phyloP scores from a whole-genome alignment of 2,113 vertebrate genomes.

The Rhipidura dahli region DNA sequence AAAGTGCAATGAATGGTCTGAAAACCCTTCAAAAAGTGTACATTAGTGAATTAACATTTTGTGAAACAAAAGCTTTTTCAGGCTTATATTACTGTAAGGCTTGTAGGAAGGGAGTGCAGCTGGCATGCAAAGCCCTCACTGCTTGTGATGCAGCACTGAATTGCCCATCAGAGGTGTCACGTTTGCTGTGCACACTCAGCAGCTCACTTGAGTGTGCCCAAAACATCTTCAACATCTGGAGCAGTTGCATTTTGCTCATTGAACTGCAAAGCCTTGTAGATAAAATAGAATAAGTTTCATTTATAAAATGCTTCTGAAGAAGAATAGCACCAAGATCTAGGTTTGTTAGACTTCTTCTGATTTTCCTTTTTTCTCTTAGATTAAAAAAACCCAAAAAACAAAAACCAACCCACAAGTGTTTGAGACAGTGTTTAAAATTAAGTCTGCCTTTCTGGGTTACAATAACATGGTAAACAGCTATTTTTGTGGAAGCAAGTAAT shows the following conservation, averaged over 20 bases:
- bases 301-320: neutral
- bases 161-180: too few relatives aligned
- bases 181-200: neutral
- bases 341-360: neutral
- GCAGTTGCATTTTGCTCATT: neutral
- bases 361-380: neutral
- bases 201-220: neutral
- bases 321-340: neutral
- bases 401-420: accelerated
- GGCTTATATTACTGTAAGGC: neutral
- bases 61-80: neutral
- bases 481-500: neutral
- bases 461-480: neutral
- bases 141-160: neutral
- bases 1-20: neutral
- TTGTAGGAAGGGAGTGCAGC: neutral
- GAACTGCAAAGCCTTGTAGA: neutral
- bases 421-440: neutral
- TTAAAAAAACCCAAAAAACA: too few relatives aligned
- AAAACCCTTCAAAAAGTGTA: neutral
- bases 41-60: neutral
- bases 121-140: accelerated
- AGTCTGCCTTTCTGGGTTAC: neutral
- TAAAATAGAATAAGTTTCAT: neutral
- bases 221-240: neutral